Evolutionary conservation across 2,888 invertebrate genomes (phyloP), one percentile per base, ranked within the genome.

Genomic region (Suillia variegata): DNA sequence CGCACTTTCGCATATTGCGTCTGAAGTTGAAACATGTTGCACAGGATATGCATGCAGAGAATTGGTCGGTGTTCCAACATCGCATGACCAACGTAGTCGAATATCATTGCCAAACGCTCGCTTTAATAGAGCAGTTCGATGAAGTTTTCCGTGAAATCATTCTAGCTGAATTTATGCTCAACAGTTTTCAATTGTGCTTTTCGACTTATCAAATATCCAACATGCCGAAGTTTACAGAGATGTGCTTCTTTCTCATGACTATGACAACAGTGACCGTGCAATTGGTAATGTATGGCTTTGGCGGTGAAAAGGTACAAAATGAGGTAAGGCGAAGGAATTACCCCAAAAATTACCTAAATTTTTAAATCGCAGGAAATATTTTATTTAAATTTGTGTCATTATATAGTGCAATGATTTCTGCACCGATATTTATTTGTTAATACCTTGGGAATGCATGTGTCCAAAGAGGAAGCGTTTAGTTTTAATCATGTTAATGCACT

Each of bases 391-490:
- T 45, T 55, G 55, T 47, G 33, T 47, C 15, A 6, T 57, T 15
- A 20, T 24, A 33, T 20, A 64, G 64, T 60, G 61, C 34, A 51
- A 58, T 3, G 2, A 47, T n/a, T 34, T 65, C 10, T 54, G 59
- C 26, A 6, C 12, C 4, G 59, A 57, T 50, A 57, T 67, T 52
- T 66, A 66, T 47, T 24, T 58, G 31, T n/a, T 48, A 2, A 56
- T 65, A 31, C 60, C 62, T 6, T 67, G 66, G 66, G 58, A 67
- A 3, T 42, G 31, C 4, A 55, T 65, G 51, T 45, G 61, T 1
- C 18, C 56, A 0, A 45, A 57, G 10, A 26, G 58, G 18, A 59
- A 56, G 6, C 63, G 62, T 20, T 6, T 64, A 15, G 48, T 63
- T 47, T 21, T 66, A n/a, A 24, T 62, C 21, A 60, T 62, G 12